Percentiles rank a stretch among this genome's conserved stretches.
Conservation (phyloP, 1,140 invertebrate species). For the Pogonomyrmex barbatus region DNA sequence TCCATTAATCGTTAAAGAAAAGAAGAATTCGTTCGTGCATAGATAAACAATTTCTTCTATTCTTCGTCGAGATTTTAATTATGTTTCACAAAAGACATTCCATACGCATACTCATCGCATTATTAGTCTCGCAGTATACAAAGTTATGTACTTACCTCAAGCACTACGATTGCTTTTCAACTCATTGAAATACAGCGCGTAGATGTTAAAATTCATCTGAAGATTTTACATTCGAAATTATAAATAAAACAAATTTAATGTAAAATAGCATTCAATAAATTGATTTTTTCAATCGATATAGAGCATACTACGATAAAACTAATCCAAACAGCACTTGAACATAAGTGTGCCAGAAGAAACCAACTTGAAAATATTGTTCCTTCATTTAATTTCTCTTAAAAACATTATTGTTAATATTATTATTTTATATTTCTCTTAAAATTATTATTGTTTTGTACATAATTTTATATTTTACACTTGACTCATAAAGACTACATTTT, state of each 20-base stretch:
- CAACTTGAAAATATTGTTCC: neutral
- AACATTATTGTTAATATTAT: neutral
- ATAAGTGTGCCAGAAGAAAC: slow-evolving; percentile 16
- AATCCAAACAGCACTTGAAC: neutral
- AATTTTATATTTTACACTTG: slow-evolving; percentile 23
- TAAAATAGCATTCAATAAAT: slow-evolving; percentile 43
- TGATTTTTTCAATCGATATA: slow-evolving; percentile 9
- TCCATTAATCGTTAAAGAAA: neutral
- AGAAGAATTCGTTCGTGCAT: slow-evolving; percentile 2
- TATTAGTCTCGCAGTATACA: slow-evolving; percentile 29
- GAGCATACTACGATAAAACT: slow-evolving; percentile 15
- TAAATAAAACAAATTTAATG: slow-evolving; percentile 15
- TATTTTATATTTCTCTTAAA: neutral
- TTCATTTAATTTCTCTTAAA: slow-evolving; percentile 5
- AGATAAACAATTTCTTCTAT: slow-evolving; percentile 26
- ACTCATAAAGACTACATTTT: neutral
- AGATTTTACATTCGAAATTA: neutral
- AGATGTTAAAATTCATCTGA: slow-evolving; percentile 16
- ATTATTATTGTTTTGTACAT: neutral
- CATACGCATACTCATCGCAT: slow-evolving; percentile 66
- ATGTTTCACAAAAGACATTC: slow-evolving; percentile 68
- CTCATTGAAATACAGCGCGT: slow-evolving; percentile 43
- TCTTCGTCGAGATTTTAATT: slow-evolving; percentile 33
- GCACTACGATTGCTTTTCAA: slow-evolving; percentile 53
- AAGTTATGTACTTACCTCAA: slow-evolving; percentile 50